These are phyloP conservation scores for Pampus argenteus DNA, from an alignment of 2,797 vertebrate genomes.

Conservation along the genomic window DNA sequence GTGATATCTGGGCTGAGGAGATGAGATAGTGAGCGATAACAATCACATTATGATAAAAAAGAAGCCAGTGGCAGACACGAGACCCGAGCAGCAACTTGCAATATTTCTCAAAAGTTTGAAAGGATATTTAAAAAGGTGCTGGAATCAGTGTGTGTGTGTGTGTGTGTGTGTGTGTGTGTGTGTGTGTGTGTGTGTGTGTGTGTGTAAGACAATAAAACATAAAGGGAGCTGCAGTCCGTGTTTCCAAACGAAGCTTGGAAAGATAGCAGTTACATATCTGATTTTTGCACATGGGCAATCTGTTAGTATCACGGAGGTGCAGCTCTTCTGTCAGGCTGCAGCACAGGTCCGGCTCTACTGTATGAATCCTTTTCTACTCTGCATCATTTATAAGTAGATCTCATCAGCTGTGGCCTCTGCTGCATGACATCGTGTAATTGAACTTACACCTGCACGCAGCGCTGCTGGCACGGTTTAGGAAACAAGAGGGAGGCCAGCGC, in stretches of 20 bases:
- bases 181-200: constrained; percentile 39
- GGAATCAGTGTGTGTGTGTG: constrained; percentile 25
- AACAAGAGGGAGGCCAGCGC: constrained; percentile 6
- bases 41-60: constrained; percentile 57
- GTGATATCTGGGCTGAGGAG: constrained; percentile 64
- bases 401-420: constrained; percentile 58
- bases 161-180: constrained; percentile 40
- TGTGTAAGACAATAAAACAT: constrained; percentile 59
- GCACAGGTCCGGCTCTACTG: constrained; percentile 48
- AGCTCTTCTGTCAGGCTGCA: constrained; percentile 60
- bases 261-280: constrained; percentile 75
- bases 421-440: constrained; percentile 50
- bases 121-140: constrained; percentile 58
- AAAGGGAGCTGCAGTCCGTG: constrained; percentile 41
- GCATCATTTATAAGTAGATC: constrained; percentile 66
- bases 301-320: constrained; percentile 66
- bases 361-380: constrained; percentile 48
- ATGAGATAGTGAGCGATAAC: constrained; percentile 69
- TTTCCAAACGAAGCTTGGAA: constrained; percentile 70
- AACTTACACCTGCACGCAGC: constrained; percentile 27
- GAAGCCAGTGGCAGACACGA: constrained; percentile 46
- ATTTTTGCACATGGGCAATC: constrained; percentile 77
- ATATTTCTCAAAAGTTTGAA: constrained; percentile 73
- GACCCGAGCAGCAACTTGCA: constrained; percentile 59
- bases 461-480: constrained; percentile 1